phyloP scores from a whole-genome alignment of 2,888 invertebrate species.

The Hanleya hanleyi region DNA sequence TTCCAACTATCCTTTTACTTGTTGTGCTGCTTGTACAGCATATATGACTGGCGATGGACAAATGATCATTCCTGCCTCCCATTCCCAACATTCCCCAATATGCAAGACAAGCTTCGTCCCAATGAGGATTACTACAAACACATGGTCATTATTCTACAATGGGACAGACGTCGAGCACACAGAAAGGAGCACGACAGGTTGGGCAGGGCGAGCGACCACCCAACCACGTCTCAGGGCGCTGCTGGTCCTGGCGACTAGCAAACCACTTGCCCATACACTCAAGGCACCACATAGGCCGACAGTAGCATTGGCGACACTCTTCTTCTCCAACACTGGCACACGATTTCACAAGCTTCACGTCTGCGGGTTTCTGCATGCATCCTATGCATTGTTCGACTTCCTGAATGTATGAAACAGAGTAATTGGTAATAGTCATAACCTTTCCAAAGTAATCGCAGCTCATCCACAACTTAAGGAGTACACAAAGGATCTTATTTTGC shows the following conservation, averaged over 20 bases:
- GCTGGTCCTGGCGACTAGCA: conserved; percentile 85
- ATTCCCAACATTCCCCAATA: too few relatives aligned
- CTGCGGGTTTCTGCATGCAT: conserved; percentile 86
- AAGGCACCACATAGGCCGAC: conserved; percentile 92
- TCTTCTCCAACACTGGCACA: conserved; percentile 77
- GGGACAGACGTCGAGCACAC: conserved; percentile 86
- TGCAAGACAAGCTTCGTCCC: too few relatives aligned
- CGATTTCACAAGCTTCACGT: conserved; percentile 84
- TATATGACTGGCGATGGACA: too few relatives aligned
- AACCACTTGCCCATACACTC: conserved; percentile 81
- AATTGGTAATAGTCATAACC: too few relatives aligned
- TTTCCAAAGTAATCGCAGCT: too few relatives aligned
- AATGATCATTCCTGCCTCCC: too few relatives aligned
- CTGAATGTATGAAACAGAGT: too few relatives aligned
- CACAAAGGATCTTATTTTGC: too few relatives aligned
- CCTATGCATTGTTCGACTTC: conserved; percentile 89
- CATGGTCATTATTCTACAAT: conserved; percentile 63
- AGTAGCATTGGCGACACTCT: conserved; percentile 80
- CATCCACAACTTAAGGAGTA: too few relatives aligned
- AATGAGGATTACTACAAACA: too few relatives aligned
- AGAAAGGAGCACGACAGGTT: conserved; percentile 88
- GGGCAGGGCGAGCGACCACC: conserved; percentile 89
- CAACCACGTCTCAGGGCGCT: conserved; percentile 84
- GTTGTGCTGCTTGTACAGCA: too few relatives aligned
- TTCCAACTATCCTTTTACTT: too few relatives aligned